Evolutionary conservation across 2,888 invertebrate species (phyloP).

Genomic region (Parnassius orleans): DNA sequence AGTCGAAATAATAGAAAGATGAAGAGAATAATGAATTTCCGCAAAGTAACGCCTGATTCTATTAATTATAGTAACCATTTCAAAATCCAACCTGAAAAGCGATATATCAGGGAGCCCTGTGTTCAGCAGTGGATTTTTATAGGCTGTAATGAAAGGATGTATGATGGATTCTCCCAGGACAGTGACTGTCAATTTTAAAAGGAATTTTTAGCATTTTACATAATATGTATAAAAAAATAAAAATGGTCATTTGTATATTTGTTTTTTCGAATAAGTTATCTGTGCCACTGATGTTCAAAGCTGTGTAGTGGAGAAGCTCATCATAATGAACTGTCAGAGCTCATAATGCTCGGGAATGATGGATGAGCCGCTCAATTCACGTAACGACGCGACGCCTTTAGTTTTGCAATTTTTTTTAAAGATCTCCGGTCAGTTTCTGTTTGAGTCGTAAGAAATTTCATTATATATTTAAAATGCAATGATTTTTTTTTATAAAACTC

Average conservation of each 20-base stretch:
- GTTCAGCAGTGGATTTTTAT: too few relatives aligned
- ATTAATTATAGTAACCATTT: too few relatives aligned
- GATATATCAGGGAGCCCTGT: too few relatives aligned
- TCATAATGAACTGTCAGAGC: slow-evolving; percentile 18
- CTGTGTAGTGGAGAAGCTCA: neutral
- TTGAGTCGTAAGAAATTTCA: neutral
- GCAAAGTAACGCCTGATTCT: too few relatives aligned
- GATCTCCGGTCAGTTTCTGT: neutral
- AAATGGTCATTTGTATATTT: neutral
- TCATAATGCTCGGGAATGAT: slow-evolving; percentile 16
- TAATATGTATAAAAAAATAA: neutral
- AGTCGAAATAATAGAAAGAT: too few relatives aligned
- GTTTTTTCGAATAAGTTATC: slow-evolving; percentile 6
- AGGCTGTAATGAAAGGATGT: too few relatives aligned
- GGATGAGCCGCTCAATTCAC: slow-evolving; percentile 14
- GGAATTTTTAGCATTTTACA: too few relatives aligned
- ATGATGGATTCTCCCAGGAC: too few relatives aligned
- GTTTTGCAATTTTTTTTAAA: slow-evolving; percentile 19
- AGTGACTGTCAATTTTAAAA: too few relatives aligned
- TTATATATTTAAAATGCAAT: neutral
- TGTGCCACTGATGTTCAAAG: slow-evolving; percentile 1
- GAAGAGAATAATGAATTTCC: too few relatives aligned
- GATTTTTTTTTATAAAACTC: too few relatives aligned
- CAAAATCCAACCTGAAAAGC: too few relatives aligned
- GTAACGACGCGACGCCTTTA: slow-evolving; percentile 16